Base-by-base conservation (phyloP, 2,888 invertebrate genomes). In the Iselma pallidipennis region DNA sequence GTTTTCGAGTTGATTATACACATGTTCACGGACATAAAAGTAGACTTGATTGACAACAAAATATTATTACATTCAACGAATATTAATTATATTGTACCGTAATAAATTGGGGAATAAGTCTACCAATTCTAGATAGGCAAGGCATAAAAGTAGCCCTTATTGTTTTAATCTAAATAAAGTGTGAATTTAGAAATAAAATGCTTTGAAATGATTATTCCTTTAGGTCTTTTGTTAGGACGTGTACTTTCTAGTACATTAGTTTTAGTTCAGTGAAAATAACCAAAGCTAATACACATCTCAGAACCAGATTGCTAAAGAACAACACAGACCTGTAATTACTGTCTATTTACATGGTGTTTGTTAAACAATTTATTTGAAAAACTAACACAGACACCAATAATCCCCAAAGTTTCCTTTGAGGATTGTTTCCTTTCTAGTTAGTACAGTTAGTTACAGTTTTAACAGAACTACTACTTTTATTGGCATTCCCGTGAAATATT, bases 291-390 rank as follows among this genome's bases (percentile, higher is more conserved):
- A 23, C 52, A 52, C 31, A 57, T 52, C 53, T 59, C 49, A 16
- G 64, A 67, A 66, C 66, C 61, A 66, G 64, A 60, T 65, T 60
- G 61, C 57, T 59, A 61, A 66, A 63, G 66, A 59, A 60, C 61
- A 61, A 64, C n/a, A n/a, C n/a, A n/a, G n/a, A 60, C 42, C 59
- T 64, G 62, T 62, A 68, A 66, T 68, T 66, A 66, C 63, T 63
- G 49, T 52, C 54, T 57, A 68, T 66, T 65, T 66, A 62, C 65
- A 68, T 65, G 65, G 63, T 68, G 65, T 65, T 68, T 68, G 63
- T 65, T 62, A 64, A 66, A 65, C 64, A 66, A 68, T 68, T 66
- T 61, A 59, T 55, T 61, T 57, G 66, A 66, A 66, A 66, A 68
- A 66, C 65, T 68, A 63, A 65, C 61, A 61, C 64, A 53, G 65